phyloP scores from a whole-genome alignment of 1,140 invertebrate genomes.

The Tetramorium simillimum region DNA sequence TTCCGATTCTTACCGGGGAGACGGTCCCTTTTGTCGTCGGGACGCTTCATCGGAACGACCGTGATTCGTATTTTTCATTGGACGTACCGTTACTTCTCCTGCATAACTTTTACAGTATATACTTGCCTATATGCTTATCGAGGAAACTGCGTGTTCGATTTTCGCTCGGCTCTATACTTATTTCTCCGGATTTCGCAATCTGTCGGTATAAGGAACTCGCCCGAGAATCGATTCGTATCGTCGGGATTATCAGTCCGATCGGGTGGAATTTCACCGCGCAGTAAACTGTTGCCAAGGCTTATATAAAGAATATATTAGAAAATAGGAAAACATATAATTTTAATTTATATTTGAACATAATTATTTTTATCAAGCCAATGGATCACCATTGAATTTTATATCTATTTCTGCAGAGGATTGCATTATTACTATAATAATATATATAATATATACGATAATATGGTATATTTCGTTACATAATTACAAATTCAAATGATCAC shows the following conservation, averaged over 20 bases:
- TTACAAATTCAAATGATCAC: constrained; percentile 19
- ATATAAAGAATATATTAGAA: not conserved
- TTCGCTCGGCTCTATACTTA: constrained; percentile 5
- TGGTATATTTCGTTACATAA: constrained; percentile 8
- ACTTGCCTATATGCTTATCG: not conserved
- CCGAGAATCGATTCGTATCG: constrained; percentile 37
- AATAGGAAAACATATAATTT: not conserved
- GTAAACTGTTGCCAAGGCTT: not conserved
- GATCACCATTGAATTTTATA: not conserved
- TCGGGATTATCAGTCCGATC: constrained; percentile 14
- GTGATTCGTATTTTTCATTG: constrained; percentile 22
- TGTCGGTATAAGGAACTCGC: constrained; percentile 20
- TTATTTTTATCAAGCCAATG: not conserved
- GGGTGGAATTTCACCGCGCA: constrained; percentile 1
- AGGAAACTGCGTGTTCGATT: constrained; percentile 25
- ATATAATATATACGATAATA: not conserved
- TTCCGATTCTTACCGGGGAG: constrained; percentile 5
- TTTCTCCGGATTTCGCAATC: constrained; percentile 47
- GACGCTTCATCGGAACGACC: constrained; percentile 2
- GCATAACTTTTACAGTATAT: not conserved
- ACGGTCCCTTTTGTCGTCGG: constrained; percentile 33
- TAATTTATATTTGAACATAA: constrained; percentile 3
- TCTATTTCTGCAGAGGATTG: not conserved
- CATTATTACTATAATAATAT: not conserved
- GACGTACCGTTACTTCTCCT: constrained; percentile 31